Conservation (phyloP, 2,888 invertebrate species). For the Strigamia crassipes region DNA sequence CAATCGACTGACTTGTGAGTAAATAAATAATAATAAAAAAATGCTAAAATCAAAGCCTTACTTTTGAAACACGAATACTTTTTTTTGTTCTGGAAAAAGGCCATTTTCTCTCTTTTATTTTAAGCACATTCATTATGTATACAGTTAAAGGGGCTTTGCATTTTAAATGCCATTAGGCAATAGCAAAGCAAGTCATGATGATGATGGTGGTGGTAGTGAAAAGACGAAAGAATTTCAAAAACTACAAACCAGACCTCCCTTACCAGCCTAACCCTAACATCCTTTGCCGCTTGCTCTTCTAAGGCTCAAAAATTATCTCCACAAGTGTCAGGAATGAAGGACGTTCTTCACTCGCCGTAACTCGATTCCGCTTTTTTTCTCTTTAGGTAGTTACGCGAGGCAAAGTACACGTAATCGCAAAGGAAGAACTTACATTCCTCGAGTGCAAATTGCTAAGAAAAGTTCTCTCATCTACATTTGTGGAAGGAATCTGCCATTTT, state of each 20-base stretch:
- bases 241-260: conserved; percentile 15
- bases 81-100: neutral
- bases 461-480: neutral
- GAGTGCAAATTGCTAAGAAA: conserved; percentile 12
- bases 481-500: neutral
- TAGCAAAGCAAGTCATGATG: conserved; percentile 5
- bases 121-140: conserved; percentile 42
- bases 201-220: neutral
- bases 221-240: neutral
- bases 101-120: conserved; percentile 5
- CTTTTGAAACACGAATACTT: neutral
- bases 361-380: neutral
- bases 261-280: neutral
- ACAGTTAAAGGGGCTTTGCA: conserved; percentile 31
- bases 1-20: neutral
- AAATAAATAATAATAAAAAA: neutral
- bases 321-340: neutral
- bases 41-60: neutral
- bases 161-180: conserved; percentile 27
- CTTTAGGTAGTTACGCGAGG: conserved; percentile 6
- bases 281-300: neutral
- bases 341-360: conserved; percentile 16
- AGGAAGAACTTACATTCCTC: neutral
- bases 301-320: neutral
- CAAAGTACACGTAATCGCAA: neutral